Conservation (phyloP, 2,888 invertebrate genomes). For the Tenthredo mesomela region DNA sequence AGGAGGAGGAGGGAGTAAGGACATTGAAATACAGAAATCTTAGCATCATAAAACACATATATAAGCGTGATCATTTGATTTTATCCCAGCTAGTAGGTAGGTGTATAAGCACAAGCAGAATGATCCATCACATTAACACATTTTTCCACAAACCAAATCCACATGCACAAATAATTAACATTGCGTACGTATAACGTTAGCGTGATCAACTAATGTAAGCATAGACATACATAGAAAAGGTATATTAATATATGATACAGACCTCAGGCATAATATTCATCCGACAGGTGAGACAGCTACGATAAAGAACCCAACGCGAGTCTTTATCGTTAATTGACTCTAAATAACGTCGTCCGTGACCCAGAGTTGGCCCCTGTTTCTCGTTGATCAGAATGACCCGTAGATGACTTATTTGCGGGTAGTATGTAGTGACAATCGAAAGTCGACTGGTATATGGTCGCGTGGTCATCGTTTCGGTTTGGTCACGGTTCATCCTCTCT, state of each 20-base stretch:
- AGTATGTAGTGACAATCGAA: slow-evolving; percentile 10
- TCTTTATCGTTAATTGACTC: slow-evolving; percentile 13
- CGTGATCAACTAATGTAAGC: too few relatives aligned
- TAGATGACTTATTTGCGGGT: background rate
- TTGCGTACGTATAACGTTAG: background rate
- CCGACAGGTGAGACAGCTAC: background rate
- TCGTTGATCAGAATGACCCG: background rate
- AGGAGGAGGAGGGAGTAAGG: background rate
- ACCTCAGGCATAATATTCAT: background rate
- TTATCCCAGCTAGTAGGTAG: background rate
- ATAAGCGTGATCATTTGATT: background rate
- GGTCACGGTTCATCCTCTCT: slow-evolving; percentile 12
- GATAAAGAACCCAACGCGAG: background rate
- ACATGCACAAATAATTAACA: background rate
- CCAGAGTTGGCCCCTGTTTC: slow-evolving; percentile 18
- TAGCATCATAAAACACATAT: background rate
- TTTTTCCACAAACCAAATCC: background rate
- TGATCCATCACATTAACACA: too few relatives aligned
- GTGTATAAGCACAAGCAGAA: background rate
- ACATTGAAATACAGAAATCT: background rate
- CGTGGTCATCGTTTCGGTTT: slow-evolving; percentile 4
- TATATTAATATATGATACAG: slow-evolving; percentile 1
- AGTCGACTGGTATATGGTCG: background rate
- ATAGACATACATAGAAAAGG: background rate
- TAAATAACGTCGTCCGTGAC: slow-evolving; percentile 4